phyloP scores from a whole-genome alignment of 30 jellyfish, hydroid and myxozoan genomes.

The Haliclystus octoradiatus region DNA sequence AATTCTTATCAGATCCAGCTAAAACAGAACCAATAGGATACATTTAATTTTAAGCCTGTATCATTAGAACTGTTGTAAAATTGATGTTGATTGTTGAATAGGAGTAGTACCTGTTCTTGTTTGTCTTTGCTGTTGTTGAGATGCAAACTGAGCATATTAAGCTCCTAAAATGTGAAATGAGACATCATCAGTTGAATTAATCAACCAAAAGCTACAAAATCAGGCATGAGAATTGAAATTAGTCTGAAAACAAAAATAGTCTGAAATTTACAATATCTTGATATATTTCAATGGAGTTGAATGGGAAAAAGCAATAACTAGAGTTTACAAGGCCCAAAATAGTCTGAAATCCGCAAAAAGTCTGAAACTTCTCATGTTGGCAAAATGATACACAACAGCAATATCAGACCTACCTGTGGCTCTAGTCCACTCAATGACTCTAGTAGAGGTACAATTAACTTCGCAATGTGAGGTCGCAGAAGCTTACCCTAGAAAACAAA shows the following conservation, averaged over 20 bases:
- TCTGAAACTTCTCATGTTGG: too few species aligned
- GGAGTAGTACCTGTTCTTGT: slow-evolving; percentile 85
- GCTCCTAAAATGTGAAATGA: slow-evolving; percentile 51
- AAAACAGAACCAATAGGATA: background rate
- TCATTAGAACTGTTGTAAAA: background rate
- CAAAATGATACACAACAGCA: too few species aligned
- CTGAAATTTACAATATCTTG: too few species aligned
- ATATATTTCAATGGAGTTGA: too few species aligned
- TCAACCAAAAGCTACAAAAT: too few species aligned
- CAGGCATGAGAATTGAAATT: too few species aligned
- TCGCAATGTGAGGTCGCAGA: slow-evolving; percentile 69
- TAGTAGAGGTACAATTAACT: slow-evolving; percentile 42
- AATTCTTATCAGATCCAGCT: slow-evolving; percentile 83
- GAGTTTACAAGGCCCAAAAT: too few species aligned
- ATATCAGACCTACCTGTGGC: slow-evolving; percentile 67
- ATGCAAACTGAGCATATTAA: slow-evolving; percentile 61
- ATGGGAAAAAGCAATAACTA: too few species aligned
- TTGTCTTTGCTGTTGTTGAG: slow-evolving; percentile 61
- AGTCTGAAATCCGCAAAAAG: too few species aligned
- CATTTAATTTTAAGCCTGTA: background rate
- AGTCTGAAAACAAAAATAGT: too few species aligned
- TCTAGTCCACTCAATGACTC: slow-evolving; percentile 89
- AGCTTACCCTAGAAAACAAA: slow-evolving; percentile 55
- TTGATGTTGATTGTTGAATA: background rate
- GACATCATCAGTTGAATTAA: too few species aligned